These are phyloP conservation scores for Cremastinae sp. DNA, from an alignment of 2,888 invertebrate genomes.

Conservation along the genomic window DNA sequence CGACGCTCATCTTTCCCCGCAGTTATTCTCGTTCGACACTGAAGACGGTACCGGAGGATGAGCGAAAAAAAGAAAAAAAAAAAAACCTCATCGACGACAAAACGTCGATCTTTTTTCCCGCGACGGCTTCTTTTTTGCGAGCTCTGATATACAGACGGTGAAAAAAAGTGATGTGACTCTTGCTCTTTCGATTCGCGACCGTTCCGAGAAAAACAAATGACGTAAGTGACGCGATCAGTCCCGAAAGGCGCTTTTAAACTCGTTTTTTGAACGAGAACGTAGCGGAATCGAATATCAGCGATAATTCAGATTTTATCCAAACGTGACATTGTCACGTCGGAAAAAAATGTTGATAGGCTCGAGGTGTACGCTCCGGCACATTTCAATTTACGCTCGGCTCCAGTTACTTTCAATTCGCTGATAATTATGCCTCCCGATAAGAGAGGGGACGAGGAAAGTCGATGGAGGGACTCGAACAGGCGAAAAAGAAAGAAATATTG, in stretches of 20 bases:
- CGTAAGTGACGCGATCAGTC: not conserved
- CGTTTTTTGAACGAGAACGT: not conserved
- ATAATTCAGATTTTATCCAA: too few species aligned
- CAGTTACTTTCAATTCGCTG: too few species aligned
- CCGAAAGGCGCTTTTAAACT: not conserved
- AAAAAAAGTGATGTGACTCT: slow-evolving; percentile 1
- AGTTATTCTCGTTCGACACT: slow-evolving; percentile 12
- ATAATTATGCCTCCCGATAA: too few species aligned
- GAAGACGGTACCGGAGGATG: not conserved
- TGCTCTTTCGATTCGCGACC: not conserved
- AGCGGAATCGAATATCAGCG: too few species aligned
- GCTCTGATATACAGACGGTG: not conserved
- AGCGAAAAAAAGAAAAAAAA: not conserved
- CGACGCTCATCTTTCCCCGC: slow-evolving; percentile 9
- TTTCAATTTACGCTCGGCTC: too few species aligned
- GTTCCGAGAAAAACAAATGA: not conserved
- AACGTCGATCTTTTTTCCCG: not conserved
- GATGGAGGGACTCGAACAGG: not conserved
- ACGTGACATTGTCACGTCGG: too few species aligned
- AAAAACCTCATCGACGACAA: not conserved
- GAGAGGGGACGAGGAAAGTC: not conserved
- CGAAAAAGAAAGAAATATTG: slow-evolving; percentile 1
- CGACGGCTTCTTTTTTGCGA: not conserved
- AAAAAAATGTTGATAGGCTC: too few species aligned
- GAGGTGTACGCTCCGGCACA: too few species aligned